Conservation (phyloP, 1,140 invertebrate genomes). For the Drosophila sucinea region DNA sequence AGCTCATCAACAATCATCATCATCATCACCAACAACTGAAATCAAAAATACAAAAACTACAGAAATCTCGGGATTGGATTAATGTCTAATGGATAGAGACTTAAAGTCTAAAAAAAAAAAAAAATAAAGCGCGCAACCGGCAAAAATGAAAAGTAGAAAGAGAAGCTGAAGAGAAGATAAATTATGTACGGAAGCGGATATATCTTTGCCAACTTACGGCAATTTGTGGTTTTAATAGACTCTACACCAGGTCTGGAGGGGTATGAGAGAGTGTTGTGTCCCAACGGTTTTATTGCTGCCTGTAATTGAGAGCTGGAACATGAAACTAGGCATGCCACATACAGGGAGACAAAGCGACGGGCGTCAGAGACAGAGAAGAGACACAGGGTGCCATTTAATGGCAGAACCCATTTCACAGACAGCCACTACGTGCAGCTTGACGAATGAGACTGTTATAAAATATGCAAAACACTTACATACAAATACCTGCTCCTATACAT, state of each 20-base stretch:
- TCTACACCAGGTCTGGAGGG: slow-evolving; percentile 15
- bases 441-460: slow-evolving; percentile 52
- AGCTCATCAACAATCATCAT: slow-evolving; percentile 19
- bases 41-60: background rate
- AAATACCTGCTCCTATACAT: background rate
- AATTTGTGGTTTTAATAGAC: slow-evolving; percentile 74
- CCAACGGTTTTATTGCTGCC: slow-evolving; percentile 46
- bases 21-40: slow-evolving; percentile 5
- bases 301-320: slow-evolving; percentile 58
- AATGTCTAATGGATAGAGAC: slow-evolving; percentile 24
- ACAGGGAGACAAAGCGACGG: slow-evolving; percentile 32
- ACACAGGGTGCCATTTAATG: slow-evolving; percentile 30
- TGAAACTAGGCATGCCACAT: slow-evolving; percentile 50
- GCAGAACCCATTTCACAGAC: slow-evolving; percentile 47
- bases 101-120: slow-evolving; percentile 33
- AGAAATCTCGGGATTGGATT: slow-evolving; percentile 10
- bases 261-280: slow-evolving; percentile 9
- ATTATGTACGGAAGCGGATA: slow-evolving; percentile 73
- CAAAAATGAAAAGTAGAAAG: slow-evolving; percentile 21
- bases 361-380: slow-evolving; percentile 9
- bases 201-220: slow-evolving; percentile 72
- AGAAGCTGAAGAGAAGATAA: slow-evolving; percentile 43
- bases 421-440: slow-evolving; percentile 45
- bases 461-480: slow-evolving; percentile 44
- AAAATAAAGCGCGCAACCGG: background rate